phyloP scores from a whole-genome alignment of 2,797 vertebrate genomes.

The Aulostomus chinensis region DNA sequence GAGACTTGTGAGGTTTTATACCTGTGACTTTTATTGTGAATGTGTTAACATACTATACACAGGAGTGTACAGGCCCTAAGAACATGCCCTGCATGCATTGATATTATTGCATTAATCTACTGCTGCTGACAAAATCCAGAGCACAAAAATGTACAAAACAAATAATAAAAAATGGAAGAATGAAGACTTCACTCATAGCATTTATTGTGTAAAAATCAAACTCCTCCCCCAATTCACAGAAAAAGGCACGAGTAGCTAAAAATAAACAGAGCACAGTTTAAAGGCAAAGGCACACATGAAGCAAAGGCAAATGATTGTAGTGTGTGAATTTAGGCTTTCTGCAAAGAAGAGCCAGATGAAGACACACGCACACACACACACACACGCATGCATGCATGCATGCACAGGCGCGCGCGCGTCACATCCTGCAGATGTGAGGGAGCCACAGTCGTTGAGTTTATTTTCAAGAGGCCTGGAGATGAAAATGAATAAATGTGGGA shows the following conservation, averaged over 20 bases:
- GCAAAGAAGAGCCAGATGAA: too few relatives aligned
- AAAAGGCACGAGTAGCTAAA: slow-evolving; percentile 24
- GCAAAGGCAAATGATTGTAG: too few relatives aligned
- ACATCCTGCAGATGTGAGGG: slow-evolving; percentile 23
- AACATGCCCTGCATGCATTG: slow-evolving; percentile 83
- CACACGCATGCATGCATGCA: too few relatives aligned
- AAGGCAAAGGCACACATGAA: slow-evolving; percentile 6
- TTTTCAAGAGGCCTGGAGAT: slow-evolving; percentile 26
- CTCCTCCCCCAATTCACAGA: slow-evolving; percentile 38
- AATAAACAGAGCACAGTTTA: slow-evolving; percentile 1
- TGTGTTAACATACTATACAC: slow-evolving; percentile 38
- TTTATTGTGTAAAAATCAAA: slow-evolving; percentile 20
- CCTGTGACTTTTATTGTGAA: slow-evolving; percentile 76
- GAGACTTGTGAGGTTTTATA: slow-evolving; percentile 37
- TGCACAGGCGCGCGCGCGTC: too few relatives aligned
- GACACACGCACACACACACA: too few relatives aligned
- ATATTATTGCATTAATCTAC: slow-evolving; percentile 33
- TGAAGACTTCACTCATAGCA: slow-evolving; percentile 32
- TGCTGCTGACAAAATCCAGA: slow-evolving; percentile 25
- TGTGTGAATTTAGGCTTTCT: too few relatives aligned
- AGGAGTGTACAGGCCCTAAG: slow-evolving; percentile 70
- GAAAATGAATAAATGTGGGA: slow-evolving; percentile 25
- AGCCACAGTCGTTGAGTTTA: slow-evolving; percentile 17
- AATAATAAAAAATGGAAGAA: slow-evolving; percentile 31
- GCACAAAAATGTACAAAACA: slow-evolving; percentile 65